A percentile compares a stretch with the other conserved stretches of the same genome.
phyloP scores from a whole-genome alignment of 2,113 vertebrate species.

The Corynorhinus townsendii region DNA sequence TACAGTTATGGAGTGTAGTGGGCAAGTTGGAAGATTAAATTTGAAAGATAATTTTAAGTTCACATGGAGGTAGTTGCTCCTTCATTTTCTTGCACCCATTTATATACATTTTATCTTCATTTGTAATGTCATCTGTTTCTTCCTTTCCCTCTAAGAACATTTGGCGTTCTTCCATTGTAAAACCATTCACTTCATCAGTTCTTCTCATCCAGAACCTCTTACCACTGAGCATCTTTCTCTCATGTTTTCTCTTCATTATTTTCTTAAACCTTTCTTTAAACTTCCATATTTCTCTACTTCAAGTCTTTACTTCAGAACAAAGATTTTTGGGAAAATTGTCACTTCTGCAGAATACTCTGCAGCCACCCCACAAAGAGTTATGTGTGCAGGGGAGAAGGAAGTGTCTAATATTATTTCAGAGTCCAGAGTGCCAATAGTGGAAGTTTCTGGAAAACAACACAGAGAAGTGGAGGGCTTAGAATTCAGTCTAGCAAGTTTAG shows the following conservation, averaged over 20 bases:
- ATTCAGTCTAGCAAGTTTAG: neutral
- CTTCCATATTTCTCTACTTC: neutral
- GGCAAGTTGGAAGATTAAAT: neutral
- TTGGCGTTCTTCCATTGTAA: neutral
- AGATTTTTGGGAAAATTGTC: neutral
- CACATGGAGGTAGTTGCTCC: neutral
- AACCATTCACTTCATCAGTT: neutral
- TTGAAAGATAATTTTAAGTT: neutral
- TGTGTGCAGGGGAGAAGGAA: neutral
- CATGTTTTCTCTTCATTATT: neutral
- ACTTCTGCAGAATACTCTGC: neutral
- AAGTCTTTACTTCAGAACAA: neutral
- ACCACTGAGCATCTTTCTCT: neutral
- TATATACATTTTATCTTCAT: neutral
- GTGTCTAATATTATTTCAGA: neutral
- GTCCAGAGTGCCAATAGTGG: neutral
- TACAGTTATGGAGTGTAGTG: neutral
- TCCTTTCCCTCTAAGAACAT: neutral
- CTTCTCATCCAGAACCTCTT: neutral
- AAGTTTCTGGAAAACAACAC: neutral
- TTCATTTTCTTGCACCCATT: neutral
- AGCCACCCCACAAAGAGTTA: neutral
- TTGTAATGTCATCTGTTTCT: neutral
- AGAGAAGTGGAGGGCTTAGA: neutral
- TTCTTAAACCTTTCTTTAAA: constrained; percentile 16